phyloP scores from a whole-genome alignment of 2,113 vertebrate species.

The Baryphthengus martii region DNA sequence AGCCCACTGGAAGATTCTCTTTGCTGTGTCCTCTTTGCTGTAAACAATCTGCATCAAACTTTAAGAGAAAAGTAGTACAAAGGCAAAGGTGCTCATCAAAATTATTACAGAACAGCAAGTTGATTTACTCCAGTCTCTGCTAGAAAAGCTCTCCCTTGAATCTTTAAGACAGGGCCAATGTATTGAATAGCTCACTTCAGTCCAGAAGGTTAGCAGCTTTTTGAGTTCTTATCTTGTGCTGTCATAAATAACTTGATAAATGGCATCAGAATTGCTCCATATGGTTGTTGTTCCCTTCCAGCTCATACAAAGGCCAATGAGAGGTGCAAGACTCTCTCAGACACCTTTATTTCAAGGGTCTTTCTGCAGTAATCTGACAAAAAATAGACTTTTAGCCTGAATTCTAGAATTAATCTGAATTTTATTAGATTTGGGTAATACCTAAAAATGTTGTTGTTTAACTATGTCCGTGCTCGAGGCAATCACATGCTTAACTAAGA shows the following conservation, averaged over 20 bases:
- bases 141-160: background rate
- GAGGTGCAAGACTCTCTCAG: background rate
- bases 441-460: background rate
- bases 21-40: too few species aligned
- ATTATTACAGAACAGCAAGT: background rate
- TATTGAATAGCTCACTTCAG: background rate
- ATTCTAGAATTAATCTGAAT: background rate
- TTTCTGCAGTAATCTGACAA: background rate
- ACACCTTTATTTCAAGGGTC: background rate
- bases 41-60: background rate
- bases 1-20: background rate
- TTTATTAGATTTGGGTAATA: background rate
- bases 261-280: background rate
- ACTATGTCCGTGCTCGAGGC: background rate
- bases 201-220: background rate
- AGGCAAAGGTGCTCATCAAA: background rate
- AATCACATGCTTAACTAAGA: background rate
- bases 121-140: background rate
- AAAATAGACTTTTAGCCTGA: background rate
- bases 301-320: background rate
- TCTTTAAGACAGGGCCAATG: background rate
- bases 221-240: background rate
- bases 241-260: background rate
- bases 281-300: background rate
- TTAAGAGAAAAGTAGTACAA: background rate